These are phyloP conservation scores for Monodelphis domestica DNA, from an alignment of 2,797 vertebrate genomes.

Conservation along the genomic window DNA sequence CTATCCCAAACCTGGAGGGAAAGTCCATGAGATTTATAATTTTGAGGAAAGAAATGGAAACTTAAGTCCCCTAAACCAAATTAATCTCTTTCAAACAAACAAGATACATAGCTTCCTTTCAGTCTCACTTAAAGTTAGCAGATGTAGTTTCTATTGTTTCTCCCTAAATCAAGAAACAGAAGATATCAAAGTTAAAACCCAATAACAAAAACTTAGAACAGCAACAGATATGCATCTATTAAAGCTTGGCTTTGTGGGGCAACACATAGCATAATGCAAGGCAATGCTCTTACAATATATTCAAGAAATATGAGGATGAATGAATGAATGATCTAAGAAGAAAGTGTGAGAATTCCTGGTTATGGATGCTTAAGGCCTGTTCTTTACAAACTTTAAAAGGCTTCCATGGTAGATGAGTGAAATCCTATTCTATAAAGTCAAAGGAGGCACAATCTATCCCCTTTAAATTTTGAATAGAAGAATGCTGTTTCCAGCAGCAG, in stretches of 20 bases:
- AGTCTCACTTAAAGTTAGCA: neutral
- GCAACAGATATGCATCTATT: neutral
- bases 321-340: slow-evolving; percentile 11
- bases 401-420: neutral
- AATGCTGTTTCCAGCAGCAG: neutral
- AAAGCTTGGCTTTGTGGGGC: slow-evolving; percentile 21
- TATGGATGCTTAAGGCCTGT: slow-evolving; percentile 40
- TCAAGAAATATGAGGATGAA: slow-evolving; percentile 35
- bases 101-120: neutral
- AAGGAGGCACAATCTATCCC: neutral
- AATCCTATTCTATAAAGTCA: slow-evolving; percentile 7
- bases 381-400: slow-evolving; percentile 32
- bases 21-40: slow-evolving; percentile 53
- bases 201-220: neutral
- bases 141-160: neutral
- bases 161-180: slow-evolving; percentile 22
- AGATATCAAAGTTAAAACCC: neutral
- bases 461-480: slow-evolving; percentile 21
- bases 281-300: neutral
- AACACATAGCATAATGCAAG: neutral
- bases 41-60: slow-evolving; percentile 55
- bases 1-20: slow-evolving; percentile 43
- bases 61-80: neutral
- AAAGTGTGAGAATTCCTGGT: slow-evolving; percentile 35
- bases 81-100: slow-evolving; percentile 13